Evolutionary conservation across 2,797 vertebrate genomes (phyloP), one percentile per base, ranked within the genome.

Genomic region (Lepus oiostolus): DNA sequence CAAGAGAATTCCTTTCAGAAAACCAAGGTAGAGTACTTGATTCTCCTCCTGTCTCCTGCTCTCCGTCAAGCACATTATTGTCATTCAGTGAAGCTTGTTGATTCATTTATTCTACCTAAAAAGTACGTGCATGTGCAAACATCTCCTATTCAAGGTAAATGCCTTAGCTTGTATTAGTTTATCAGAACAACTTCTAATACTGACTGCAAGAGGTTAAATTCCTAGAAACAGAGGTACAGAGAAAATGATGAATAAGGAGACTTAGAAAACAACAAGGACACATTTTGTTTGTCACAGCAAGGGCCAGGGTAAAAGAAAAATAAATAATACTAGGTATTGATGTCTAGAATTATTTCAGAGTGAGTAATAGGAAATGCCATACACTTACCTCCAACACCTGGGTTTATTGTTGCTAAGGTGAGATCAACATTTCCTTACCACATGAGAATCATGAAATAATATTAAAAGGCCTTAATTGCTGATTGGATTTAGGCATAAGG

Each of bases 1-100:
- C 16, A 42, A 67, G 12, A 70, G 14, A 85, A 75, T 87, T 68
- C 26, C 17, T 90, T 86, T 84, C 70, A 93, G 54, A 72, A 88
- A 50, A 38, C 75, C n/a, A 95, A 93, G 54, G 19, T 11, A 47
- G 71, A 47, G 21, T 26, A n/a, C 79, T 72, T 80, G 50, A 90
- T 80, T 70, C 6, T 35, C 19, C 6, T 35, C 30, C n/a, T 65
- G 86, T 86, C 17, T 11, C 50, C 75, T 52, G 67, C 13, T 5
- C 22, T 93, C 72, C 60, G 24, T 62, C 76, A 94, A 79, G 7
- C 52, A 80, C 77, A 35, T 50, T 71, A 32, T 63, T 68, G 63
- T 11, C 24, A 54, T 75, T 68, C 50, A 85, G 63, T 86, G 28
- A 83, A 79, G 22, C 7, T 54, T 75, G 72, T 86, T 63, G 35